phyloP scores from a whole-genome alignment of 2,797 vertebrate genomes.

The Lateolabrax maculatus region DNA sequence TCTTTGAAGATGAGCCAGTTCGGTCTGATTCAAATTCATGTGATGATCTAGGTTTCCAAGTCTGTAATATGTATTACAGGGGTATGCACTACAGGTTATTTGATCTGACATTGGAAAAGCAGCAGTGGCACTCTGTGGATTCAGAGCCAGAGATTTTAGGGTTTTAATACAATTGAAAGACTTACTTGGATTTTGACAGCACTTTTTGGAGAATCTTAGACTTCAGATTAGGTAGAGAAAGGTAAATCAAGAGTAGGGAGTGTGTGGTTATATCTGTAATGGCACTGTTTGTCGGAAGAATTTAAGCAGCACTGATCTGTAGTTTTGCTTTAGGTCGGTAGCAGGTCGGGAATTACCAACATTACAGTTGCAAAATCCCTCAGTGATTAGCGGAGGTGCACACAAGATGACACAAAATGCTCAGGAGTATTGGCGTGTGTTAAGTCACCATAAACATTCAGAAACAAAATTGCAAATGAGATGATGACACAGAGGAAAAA shows the following conservation, averaged over 20 bases:
- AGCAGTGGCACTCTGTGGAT: slow-evolving; percentile 2
- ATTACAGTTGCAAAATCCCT: background rate
- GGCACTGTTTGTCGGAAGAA: background rate
- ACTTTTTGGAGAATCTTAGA: slow-evolving; percentile 1
- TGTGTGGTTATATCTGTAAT: slow-evolving; percentile 1
- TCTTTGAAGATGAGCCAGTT: slow-evolving; percentile 67
- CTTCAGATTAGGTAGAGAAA: background rate
- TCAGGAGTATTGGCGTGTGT: background rate
- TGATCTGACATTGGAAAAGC: slow-evolving; percentile 35
- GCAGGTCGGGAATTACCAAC: background rate
- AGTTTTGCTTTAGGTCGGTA: background rate
- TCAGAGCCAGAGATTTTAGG: slow-evolving; percentile 3
- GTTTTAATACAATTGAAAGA: background rate
- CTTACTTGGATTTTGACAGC: slow-evolving; percentile 5
- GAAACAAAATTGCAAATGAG: background rate
- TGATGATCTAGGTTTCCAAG: slow-evolving; percentile 36
- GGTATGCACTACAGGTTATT: slow-evolving; percentile 19
- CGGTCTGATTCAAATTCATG: slow-evolving; percentile 44
- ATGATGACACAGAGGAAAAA: background rate
- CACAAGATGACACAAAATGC: background rate
- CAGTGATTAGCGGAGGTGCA: slow-evolving; percentile 3
- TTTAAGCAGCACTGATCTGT: slow-evolving; percentile 1
- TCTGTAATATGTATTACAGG: slow-evolving; percentile 12
- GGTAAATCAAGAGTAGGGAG: background rate
- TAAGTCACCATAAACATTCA: background rate